These are phyloP conservation scores for Tenthredo distinguenda DNA, from an alignment of 2,888 invertebrate genomes.

Conservation along the genomic window DNA sequence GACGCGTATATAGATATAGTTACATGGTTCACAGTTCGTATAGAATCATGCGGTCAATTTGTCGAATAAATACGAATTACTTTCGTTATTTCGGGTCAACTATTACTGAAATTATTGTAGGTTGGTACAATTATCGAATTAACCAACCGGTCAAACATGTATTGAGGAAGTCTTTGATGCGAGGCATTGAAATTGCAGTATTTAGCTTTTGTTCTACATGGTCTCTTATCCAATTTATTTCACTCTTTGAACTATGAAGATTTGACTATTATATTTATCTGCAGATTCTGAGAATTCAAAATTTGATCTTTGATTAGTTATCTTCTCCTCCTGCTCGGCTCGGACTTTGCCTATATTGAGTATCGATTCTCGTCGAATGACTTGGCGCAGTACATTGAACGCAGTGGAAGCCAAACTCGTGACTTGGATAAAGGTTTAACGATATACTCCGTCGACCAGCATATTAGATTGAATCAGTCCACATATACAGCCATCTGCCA, in stretches of 20 bases:
- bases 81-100: not conserved
- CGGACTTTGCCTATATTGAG: not conserved
- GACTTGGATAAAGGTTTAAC: not conserved
- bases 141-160: not conserved
- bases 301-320: not conserved
- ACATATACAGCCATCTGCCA: not conserved
- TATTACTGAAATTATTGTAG: not conserved
- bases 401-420: not conserved
- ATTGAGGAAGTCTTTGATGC: not conserved
- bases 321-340: not conserved
- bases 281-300: not conserved
- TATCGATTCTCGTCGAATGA: constrained; percentile 5
- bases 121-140: not conserved
- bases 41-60: not conserved
- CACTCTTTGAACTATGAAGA: not conserved
- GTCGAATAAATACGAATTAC: not conserved
- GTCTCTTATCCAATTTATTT: not conserved
- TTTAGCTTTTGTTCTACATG: not conserved
- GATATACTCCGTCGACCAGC: not conserved
- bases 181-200: not conserved
- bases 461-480: not conserved
- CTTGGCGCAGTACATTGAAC: not conserved
- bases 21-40: not conserved
- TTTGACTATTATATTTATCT: not conserved
- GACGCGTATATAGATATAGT: not conserved